These are phyloP conservation scores for Podargus strigoides DNA, from an alignment of 2,797 vertebrate genomes.

Conservation along the genomic window DNA sequence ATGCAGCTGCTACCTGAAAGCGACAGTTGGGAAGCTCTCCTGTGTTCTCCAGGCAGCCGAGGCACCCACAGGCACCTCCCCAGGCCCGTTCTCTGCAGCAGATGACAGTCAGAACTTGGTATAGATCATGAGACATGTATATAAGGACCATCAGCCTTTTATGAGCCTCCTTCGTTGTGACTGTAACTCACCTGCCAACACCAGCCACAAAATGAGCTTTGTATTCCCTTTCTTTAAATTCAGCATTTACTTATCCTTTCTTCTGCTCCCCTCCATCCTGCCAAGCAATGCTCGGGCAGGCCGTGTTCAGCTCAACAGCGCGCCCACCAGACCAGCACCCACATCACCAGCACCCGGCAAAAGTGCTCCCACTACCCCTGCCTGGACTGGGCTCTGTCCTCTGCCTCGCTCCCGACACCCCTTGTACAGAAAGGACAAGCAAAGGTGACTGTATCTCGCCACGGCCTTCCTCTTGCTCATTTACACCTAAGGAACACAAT, in stretches of 20 bases:
- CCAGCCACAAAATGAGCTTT: background rate
- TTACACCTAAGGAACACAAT: background rate
- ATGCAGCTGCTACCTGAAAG: background rate
- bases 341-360: background rate
- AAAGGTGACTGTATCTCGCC: background rate
- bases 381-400: background rate
- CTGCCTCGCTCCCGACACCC: background rate
- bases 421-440: background rate
- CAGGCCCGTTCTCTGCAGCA: background rate
- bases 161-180: background rate
- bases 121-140: background rate
- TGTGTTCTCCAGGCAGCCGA: background rate
- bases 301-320: background rate
- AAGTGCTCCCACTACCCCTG: accelerated
- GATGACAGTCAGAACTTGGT: background rate
- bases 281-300: background rate
- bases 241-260: background rate
- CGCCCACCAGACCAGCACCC: background rate
- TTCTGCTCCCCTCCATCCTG: background rate
- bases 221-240: background rate
- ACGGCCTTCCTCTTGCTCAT: background rate
- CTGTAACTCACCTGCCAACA: background rate
- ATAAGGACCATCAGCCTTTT: background rate
- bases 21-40: accelerated
- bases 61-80: background rate